A percentile compares a stretch with the other conserved stretches of the same genome.
phyloP scores from a whole-genome alignment of 1,140 invertebrate genomes.

The Trichomalopsis sarcophagae region DNA sequence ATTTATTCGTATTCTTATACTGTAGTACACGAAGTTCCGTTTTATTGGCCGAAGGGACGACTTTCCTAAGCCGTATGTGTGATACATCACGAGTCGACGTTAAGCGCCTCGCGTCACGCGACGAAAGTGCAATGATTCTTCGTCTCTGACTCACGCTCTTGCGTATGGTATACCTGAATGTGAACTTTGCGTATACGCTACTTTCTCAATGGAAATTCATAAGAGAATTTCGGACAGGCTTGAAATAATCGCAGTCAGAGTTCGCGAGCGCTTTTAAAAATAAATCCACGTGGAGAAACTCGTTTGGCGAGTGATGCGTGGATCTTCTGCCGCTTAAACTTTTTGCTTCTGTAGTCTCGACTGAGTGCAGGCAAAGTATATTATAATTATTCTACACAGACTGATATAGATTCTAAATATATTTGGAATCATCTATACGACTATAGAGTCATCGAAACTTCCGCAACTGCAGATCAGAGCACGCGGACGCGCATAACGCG shows the following conservation, averaged over 20 bases:
- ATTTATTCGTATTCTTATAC: constrained; percentile 5
- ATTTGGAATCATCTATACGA: no score
- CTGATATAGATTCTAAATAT: no score
- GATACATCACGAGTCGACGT: neutral
- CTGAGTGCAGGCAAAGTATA: no score
- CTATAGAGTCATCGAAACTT: neutral
- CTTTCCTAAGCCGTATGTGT: neutral
- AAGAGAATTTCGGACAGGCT: neutral
- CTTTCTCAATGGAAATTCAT: neutral
- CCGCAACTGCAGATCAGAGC: neutral
- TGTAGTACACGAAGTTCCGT: neutral
- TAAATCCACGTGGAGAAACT: neutral
- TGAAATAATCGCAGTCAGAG: neutral
- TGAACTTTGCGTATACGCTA: neutral
- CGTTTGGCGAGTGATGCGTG: no score
- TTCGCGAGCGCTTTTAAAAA: neutral
- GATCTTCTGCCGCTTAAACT: no score
- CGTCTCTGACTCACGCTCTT: neutral
- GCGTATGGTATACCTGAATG: neutral
- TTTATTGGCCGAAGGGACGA: constrained; percentile 6
- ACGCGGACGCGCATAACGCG: neutral
- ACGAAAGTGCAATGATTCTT: neutral
- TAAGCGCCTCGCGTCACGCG: neutral
- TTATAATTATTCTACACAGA: no score
- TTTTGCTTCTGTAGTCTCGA: no score